Evolutionary conservation across 2,797 vertebrate genomes (phyloP).

Genomic region (Platalea minor): DNA sequence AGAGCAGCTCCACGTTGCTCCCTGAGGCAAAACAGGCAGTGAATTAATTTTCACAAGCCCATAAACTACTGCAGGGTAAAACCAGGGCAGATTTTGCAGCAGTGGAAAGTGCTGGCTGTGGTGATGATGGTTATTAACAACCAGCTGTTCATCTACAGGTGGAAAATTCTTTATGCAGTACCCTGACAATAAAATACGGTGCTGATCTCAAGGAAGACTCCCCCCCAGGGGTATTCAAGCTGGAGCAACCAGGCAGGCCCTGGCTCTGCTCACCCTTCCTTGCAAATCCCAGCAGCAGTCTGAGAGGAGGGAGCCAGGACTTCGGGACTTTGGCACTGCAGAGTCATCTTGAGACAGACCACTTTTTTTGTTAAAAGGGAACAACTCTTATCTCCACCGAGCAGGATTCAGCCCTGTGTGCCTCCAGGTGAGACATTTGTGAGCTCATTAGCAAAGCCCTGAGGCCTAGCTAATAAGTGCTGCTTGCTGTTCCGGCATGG

Average conservation of each 20-base stretch:
- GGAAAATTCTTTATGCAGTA: background rate
- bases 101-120: background rate
- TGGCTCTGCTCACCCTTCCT: background rate
- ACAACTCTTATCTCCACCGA: background rate
- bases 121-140: background rate
- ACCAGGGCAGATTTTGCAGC: background rate
- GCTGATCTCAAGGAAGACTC: background rate
- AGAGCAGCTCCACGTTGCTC: background rate
- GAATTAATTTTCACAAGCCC: background rate
- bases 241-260: background rate
- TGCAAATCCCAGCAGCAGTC: background rate
- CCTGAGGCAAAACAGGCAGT: background rate
- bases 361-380: background rate
- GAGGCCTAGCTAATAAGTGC: background rate
- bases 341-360: background rate
- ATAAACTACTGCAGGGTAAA: background rate
- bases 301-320: background rate
- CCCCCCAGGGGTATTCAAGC: too few species aligned
- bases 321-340: background rate
- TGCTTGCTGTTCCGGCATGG: background rate
- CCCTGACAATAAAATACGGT: background rate
- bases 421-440: background rate
- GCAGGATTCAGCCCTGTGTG: background rate
- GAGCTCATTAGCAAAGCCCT: conserved; percentile 9
- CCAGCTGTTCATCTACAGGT: background rate